Conservation (phyloP, 1,140 invertebrate genomes). For the Caenorhabditis tropicalis region DNA sequence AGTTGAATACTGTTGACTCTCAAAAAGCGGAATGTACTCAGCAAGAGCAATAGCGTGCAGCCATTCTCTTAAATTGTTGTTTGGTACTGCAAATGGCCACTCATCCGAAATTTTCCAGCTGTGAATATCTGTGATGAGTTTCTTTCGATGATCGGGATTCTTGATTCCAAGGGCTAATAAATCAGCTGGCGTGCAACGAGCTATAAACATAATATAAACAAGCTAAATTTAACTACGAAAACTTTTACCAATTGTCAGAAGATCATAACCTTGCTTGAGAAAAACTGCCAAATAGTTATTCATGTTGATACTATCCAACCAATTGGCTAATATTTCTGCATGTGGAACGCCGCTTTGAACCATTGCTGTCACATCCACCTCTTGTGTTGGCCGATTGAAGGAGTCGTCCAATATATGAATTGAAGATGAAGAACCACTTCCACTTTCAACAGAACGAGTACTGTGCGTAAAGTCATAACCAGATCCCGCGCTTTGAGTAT, state of each 20-base stretch:
- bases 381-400: slow-evolving; percentile 60
- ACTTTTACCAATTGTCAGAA: slow-evolving; percentile 83
- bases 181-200: slow-evolving; percentile 94
- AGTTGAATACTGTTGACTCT: slow-evolving; percentile 89
- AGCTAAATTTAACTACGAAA: not conserved
- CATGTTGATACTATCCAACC: slow-evolving; percentile 91
- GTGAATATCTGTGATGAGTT: slow-evolving; percentile 92
- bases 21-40: slow-evolving; percentile 67
- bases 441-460: not conserved
- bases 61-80: slow-evolving; percentile 57
- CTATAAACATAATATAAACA: not conserved
- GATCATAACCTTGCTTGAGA: slow-evolving; percentile 92
- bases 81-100: slow-evolving; percentile 65
- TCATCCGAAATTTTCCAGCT: slow-evolving; percentile 90
- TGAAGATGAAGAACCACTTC: slow-evolving; percentile 76
- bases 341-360: slow-evolving; percentile 78
- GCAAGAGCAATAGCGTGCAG: slow-evolving; percentile 61
- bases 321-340: slow-evolving; percentile 88
- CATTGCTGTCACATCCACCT: slow-evolving; percentile 76
- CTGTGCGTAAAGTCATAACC: not conserved
- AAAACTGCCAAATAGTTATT: slow-evolving; percentile 94
- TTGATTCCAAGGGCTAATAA: slow-evolving; percentile 86
- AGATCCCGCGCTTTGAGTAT: not conserved
- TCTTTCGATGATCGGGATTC: slow-evolving; percentile 93
- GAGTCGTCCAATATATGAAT: slow-evolving; percentile 74